Base-by-base conservation (phyloP, 2,888 invertebrate species). In the Entomobrya proxima region DNA sequence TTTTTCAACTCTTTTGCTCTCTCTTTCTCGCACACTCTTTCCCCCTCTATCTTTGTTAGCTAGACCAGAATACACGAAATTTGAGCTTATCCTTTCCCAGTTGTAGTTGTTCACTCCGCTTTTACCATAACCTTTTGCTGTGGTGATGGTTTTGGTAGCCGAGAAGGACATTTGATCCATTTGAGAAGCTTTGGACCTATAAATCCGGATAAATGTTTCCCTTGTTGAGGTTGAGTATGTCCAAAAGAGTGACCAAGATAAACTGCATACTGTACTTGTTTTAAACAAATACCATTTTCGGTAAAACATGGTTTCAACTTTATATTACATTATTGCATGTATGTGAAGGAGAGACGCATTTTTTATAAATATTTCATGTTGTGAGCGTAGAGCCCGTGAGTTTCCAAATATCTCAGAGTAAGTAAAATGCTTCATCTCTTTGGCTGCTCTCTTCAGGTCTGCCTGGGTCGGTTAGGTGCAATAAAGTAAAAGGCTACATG, bases 121-220 rank as follows among this genome's bases (percentile, higher is more conserved):
- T 30, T 47, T 50, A 74, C 15, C n/a, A n/a, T n/a, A n/a, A n/a
- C n/a, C n/a, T 69, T 24, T 9, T 40, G 61, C 35, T 7, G 61
- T 64, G 35, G 13, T 72, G 47, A 21, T 15, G 27, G 72, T 47
- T 44, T 27, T 30, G 44, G 72, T 44, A 37, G 44, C 15, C 27
- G 44, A 6, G 47, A 47, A 69, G 58, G 79, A 55, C 44, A 72
- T 81, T 74, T 72, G 80, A 82, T 61, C 74, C 61, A 78, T 78
- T 67, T 83, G 67, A 76, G 83, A 75, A 74, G 74, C 74, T 81
- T 82, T 83, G 72, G 67, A 24, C 76, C 61, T 83, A 83, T 76
- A 83, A 83, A 83, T 83, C 83, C 76, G 76, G 83, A 83, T 83
- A 76, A 83, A 76, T 76, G 83, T 83, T 76, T 76, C 75, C 83